A percentile compares a stretch with the other conserved stretches of the same genome.
Conservation (phyloP, 2,113 vertebrate species). For the Tragelaphus strepsiceros region DNA sequence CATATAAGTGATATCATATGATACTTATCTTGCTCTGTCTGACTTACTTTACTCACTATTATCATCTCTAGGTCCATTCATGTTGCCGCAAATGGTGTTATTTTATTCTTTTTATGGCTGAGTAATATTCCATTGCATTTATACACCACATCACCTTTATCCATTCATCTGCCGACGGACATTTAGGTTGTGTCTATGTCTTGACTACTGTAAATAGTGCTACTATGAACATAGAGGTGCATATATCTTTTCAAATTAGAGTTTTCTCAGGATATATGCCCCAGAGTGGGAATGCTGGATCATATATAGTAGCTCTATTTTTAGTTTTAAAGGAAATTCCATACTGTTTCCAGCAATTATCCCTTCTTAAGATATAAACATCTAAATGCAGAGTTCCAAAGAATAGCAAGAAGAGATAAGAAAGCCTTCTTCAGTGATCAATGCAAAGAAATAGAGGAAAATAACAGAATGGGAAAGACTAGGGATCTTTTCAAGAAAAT, state of each 20-base stretch:
- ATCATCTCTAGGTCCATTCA: background rate
- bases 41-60: background rate
- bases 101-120: background rate
- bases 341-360: background rate
- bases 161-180: background rate
- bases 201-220: background rate
- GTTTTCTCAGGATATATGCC: background rate
- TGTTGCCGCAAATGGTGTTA: background rate
- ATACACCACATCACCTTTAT: background rate
- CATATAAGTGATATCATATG: background rate
- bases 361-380: background rate
- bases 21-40: background rate
- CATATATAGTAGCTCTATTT: background rate
- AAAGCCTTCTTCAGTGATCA: no score
- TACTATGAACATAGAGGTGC: background rate
- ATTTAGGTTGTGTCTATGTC: background rate
- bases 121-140: background rate
- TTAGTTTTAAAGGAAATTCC: background rate
- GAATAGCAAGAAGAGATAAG: no score
- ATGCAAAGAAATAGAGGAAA: no score
- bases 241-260: background rate
- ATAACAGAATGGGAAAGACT: no score
- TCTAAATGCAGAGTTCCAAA: no score
- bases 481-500: no score
- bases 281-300: background rate